phyloP scores from a whole-genome alignment of 1,140 invertebrate genomes.

The Marisa cornuarietis region DNA sequence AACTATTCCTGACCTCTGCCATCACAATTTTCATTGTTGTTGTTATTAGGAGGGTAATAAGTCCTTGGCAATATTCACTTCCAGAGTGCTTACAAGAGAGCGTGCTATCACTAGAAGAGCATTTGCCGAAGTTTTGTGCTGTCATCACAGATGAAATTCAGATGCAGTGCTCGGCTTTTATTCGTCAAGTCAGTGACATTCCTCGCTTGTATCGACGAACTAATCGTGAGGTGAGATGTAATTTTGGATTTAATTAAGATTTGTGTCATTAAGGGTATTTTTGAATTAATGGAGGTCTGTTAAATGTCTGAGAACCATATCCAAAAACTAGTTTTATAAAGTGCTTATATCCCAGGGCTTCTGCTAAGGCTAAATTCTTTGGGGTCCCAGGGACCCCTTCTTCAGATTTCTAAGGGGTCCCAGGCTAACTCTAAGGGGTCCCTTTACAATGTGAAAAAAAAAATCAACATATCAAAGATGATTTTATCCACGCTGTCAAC shows the following conservation, averaged over 20 bases:
- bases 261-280: background rate
- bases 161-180: conserved; percentile 58
- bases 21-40: background rate
- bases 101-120: conserved; percentile 30
- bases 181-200: conserved; percentile 82
- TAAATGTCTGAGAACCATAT: background rate
- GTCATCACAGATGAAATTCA: conserved; percentile 57
- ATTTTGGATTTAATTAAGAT: background rate
- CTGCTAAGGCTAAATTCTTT: no score
- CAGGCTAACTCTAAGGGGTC: no score
- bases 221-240: conserved; percentile 76
- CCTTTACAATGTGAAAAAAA: no score
- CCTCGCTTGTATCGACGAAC: conserved; percentile 92
- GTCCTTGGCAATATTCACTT: background rate
- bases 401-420: no score
- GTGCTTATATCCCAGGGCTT: no score
- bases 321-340: no score
- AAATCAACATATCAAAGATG: no score
- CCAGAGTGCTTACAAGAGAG: conserved; percentile 52
- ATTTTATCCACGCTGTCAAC: no score
- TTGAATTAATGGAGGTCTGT: background rate
- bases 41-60: background rate
- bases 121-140: conserved; percentile 62
- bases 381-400: no score
- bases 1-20: background rate